A percentile compares a stretch with the other conserved stretches of the same genome.
These are phyloP conservation scores for Crotalus helleri DNA, from an alignment of 2,113 vertebrate genomes.

Conservation along the genomic window DNA sequence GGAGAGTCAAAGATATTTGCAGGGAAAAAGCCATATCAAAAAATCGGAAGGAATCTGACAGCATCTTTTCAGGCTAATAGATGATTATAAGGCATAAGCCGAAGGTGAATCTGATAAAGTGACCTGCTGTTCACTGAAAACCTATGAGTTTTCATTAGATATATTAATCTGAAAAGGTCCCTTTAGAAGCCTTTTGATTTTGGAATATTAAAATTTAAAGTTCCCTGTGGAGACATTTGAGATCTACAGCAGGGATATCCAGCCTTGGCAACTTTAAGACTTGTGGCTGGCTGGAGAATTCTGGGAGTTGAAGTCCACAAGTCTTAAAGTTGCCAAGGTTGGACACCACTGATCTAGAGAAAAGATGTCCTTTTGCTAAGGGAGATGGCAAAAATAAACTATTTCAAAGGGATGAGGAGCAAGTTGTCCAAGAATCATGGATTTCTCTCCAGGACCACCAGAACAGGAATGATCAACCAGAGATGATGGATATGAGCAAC, in stretches of 20 bases:
- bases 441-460: not conserved
- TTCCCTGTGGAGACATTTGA: not conserved
- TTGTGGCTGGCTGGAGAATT: not conserved
- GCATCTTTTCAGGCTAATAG: not conserved
- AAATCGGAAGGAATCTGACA: not conserved
- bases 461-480: not conserved
- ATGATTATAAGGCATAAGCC: not conserved
- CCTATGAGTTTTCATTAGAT: not conserved
- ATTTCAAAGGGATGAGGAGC: not conserved
- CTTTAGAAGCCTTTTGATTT: not conserved
- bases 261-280: not conserved
- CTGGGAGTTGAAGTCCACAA: not conserved
- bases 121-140: not conserved
- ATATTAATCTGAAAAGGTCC: not conserved
- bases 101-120: not conserved
- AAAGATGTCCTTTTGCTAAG: not conserved
- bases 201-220: not conserved
- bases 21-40: not conserved
- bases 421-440: not conserved
- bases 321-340: not conserved
- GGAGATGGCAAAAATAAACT: not conserved
- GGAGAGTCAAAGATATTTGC: not conserved
- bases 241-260: not conserved
- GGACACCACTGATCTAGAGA: not conserved
- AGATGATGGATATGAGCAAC: not conserved